Evolutionary conservation across 2,113 vertebrate genomes (phyloP).

Genomic region (Amphiprion percula): DNA sequence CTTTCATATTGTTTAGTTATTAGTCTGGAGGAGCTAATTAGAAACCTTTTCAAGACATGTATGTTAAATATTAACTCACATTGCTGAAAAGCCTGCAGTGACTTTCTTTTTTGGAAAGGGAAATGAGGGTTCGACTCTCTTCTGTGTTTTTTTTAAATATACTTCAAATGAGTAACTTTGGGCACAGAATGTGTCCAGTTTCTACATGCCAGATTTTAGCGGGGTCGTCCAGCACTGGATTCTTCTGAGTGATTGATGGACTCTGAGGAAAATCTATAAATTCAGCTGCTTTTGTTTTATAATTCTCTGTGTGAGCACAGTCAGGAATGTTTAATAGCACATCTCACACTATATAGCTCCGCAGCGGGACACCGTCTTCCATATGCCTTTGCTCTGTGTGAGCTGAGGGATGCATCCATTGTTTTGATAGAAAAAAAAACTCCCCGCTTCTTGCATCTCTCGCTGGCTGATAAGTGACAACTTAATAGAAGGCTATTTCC

Average conservation of each 20-base stretch:
- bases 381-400: conserved; percentile 39
- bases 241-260: conserved; percentile 23
- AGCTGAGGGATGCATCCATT: conserved; percentile 38
- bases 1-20: conserved; percentile 1
- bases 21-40: conserved; percentile 14
- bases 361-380: conserved; percentile 33
- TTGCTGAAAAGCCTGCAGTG: background rate
- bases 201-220: conserved; percentile 10
- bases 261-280: conserved; percentile 25
- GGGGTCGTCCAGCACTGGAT: background rate
- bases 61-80: conserved; percentile 8
- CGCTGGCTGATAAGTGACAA: conserved; percentile 62
- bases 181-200: background rate
- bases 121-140: background rate
- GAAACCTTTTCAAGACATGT: conserved; percentile 21
- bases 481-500: conserved; percentile 71
- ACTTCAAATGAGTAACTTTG: conserved; percentile 18
- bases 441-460: conserved; percentile 44
- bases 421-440: conserved; percentile 23
- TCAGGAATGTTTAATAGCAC: conserved; percentile 46
- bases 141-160: background rate
- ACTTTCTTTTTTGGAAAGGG: conserved; percentile 6
- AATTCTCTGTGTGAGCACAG: conserved; percentile 38
- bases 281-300: conserved; percentile 33
- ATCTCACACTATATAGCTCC: conserved; percentile 30